phyloP scores from a whole-genome alignment of 2,888 invertebrate genomes.

The Pocota personata region DNA sequence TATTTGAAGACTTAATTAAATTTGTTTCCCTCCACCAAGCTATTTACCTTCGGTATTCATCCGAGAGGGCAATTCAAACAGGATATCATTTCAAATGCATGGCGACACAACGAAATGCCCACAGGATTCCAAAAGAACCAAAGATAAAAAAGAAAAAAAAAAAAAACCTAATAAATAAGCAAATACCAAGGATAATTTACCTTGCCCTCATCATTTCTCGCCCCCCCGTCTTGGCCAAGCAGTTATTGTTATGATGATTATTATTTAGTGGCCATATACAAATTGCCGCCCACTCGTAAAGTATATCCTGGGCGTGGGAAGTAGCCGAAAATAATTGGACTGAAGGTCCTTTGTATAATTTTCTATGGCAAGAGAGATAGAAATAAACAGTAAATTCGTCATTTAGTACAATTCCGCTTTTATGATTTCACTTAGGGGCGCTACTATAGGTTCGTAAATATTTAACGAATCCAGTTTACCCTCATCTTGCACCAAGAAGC shows the following conservation, averaged over 20 bases:
- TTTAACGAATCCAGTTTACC: slow-evolving; percentile 3
- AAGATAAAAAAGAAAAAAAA: not conserved
- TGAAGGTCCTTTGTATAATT: not conserved
- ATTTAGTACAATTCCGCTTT: not conserved
- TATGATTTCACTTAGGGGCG: not conserved
- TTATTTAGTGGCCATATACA: not conserved
- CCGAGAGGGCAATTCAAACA: not conserved
- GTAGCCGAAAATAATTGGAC: not conserved
- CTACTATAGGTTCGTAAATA: slow-evolving; percentile 2
- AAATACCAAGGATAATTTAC: slow-evolving; percentile 1
- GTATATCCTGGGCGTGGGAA: not conserved
- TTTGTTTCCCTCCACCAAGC: not conserved
- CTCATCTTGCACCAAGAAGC: not conserved
- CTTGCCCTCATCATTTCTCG: not conserved
- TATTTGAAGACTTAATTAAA: slow-evolving; percentile 18
- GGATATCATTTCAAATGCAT: slow-evolving; percentile 18
- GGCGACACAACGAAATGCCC: slow-evolving; percentile 2
- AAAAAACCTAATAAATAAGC: not conserved
- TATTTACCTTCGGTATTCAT: not conserved
- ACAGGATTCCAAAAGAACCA: not conserved
- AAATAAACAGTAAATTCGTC: not conserved
- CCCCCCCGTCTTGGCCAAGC: not conserved
- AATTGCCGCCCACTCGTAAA: not conserved
- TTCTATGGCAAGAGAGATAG: not conserved
- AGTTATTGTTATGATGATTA: not conserved